phyloP scores from a whole-genome alignment of 2,797 vertebrate genomes.

The Silurus aristotelis region DNA sequence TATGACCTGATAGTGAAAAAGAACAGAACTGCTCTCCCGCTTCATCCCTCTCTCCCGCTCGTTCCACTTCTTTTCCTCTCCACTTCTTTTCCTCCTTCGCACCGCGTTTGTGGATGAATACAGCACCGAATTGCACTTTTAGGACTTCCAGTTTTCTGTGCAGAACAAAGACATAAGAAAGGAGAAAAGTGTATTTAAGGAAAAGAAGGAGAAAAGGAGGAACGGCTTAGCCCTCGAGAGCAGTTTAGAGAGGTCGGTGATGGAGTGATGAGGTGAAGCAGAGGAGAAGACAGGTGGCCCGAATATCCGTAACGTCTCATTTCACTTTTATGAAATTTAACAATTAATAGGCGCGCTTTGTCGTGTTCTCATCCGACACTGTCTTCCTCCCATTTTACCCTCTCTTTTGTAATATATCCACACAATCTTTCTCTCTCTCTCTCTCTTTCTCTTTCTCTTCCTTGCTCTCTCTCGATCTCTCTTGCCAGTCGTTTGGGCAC shows the following conservation, averaged over 20 bases:
- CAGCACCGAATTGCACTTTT: not conserved
- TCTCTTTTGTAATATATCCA: constrained; percentile 66
- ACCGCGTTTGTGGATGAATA: no score
- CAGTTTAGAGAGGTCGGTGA: constrained; percentile 53
- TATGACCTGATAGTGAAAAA: not conserved
- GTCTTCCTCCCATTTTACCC: constrained; percentile 9
- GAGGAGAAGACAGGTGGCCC: constrained; percentile 63
- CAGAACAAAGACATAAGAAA: not conserved
- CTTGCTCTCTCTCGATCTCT: constrained; percentile 47
- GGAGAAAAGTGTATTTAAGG: no score
- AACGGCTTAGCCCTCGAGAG: constrained; percentile 39
- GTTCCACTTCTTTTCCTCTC: not conserved
- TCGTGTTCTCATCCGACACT: constrained; percentile 66
- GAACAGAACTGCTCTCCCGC: constrained; percentile 8
- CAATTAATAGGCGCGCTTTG: constrained; percentile 76
- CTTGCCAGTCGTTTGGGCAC: constrained; percentile 59
- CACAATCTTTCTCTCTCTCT: constrained; percentile 2
- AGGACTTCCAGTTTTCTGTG: not conserved
- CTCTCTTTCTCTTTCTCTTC: constrained; percentile 8
- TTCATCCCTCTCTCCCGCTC: not conserved
- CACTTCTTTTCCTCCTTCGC: not conserved
- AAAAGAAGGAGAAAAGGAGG: not conserved
- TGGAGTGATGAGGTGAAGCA: constrained; percentile 28
- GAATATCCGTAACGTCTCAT: constrained; percentile 80
- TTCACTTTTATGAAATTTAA: constrained; percentile 84